Evolutionary conservation across 2,888 invertebrate species (phyloP).

Genomic region (Melieria picta): DNA sequence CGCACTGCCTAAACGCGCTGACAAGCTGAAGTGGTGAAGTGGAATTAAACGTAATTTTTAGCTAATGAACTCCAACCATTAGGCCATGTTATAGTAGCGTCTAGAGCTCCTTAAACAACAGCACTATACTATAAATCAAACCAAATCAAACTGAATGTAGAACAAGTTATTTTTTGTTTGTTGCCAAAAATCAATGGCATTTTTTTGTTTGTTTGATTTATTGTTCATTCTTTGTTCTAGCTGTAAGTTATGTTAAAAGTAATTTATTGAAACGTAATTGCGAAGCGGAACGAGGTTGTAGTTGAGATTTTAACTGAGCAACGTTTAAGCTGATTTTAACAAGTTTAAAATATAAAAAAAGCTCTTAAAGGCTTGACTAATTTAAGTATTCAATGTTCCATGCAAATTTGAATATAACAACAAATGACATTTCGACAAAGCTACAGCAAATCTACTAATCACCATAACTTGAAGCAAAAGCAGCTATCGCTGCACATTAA

Average conservation of each 20-base stretch:
- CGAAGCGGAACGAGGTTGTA: slow-evolving; percentile 18
- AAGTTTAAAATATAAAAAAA: neutral
- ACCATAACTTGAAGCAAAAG: too few species aligned
- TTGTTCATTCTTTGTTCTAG: slow-evolving; percentile 12
- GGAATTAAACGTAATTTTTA: neutral
- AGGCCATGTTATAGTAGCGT: slow-evolving; percentile 1
- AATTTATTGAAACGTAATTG: neutral
- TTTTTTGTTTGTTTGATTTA: slow-evolving; percentile 25
- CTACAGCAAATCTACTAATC: too few species aligned
- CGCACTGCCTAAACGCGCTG: slow-evolving; percentile 35
- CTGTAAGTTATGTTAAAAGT: slow-evolving; percentile 21
- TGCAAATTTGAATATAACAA: neutral
- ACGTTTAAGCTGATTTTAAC: slow-evolving; percentile 1
- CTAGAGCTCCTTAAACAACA: slow-evolving; percentile 9
- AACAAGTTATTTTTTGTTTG: slow-evolving; percentile 37
- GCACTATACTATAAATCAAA: slow-evolving; percentile 19
- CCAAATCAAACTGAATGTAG: slow-evolving; percentile 30
- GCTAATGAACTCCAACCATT: slow-evolving; percentile 1
- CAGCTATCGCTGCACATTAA: too few species aligned
- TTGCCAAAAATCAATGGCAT: slow-evolving; percentile 33
- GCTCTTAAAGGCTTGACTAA: neutral
- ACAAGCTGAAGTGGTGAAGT: slow-evolving; percentile 30
- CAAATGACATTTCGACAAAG: neutral
- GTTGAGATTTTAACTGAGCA: slow-evolving; percentile 11
- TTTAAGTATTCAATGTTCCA: slow-evolving; percentile 27